Evolutionary conservation across 2,113 vertebrate genomes (phyloP).

Genomic region (Bubalus kerabau): DNA sequence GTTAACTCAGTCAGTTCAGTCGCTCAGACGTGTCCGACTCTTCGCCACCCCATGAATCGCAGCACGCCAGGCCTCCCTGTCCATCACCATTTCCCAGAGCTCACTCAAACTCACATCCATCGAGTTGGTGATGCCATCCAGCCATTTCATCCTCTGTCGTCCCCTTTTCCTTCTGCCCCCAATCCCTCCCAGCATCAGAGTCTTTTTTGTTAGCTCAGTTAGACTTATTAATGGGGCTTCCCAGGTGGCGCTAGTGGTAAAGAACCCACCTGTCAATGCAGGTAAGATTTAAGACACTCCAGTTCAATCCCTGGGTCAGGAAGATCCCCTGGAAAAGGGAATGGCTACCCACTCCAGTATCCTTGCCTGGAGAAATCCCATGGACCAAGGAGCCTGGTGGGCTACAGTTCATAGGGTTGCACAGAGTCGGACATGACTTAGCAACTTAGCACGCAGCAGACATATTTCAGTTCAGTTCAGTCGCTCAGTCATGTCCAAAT

Average conservation of each 20-base stretch:
- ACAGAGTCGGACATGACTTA: background rate
- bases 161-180: too few relatives aligned
- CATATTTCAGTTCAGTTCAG: background rate
- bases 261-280: background rate
- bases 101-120: too few relatives aligned
- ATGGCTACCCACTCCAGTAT: background rate
- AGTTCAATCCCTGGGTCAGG: background rate
- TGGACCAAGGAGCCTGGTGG: background rate
- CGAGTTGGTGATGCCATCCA: too few relatives aligned
- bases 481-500: rapidly evolving
- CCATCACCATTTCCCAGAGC: too few relatives aligned
- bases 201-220: background rate
- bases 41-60: too few relatives aligned
- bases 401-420: background rate
- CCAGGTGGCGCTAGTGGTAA: background rate
- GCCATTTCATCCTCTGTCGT: too few relatives aligned
- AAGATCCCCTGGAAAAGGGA: background rate
- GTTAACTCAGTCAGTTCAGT: background rate
- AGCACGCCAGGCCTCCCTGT: too few relatives aligned
- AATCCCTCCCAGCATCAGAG: too few relatives aligned
- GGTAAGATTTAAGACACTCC: background rate
- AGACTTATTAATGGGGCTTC: background rate
- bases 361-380: background rate
- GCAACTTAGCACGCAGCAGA: background rate
- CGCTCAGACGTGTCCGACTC: too few relatives aligned